Evolutionary conservation across 2,113 vertebrate species (phyloP), one percentile per base, ranked within the genome.

Genomic region (Forbesichthys papilliferus): DNA sequence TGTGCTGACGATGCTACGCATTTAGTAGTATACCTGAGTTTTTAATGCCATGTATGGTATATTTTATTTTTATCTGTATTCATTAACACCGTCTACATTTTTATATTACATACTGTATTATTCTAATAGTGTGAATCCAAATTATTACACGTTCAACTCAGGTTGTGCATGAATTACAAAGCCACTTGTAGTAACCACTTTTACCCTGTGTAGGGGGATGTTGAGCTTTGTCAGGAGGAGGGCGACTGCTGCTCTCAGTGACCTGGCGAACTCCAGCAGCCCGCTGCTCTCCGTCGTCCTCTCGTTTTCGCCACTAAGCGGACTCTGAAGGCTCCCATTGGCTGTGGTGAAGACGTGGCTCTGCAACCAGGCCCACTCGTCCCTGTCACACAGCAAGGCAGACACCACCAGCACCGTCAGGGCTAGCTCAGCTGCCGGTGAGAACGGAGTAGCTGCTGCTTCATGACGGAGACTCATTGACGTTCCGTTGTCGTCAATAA

Each of bases 361-460:
- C 87, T 91, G 91, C 48, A 94, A 86, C 93, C 91, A 93, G 3
- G 75, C 68, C 93, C 93, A 94, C 87, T 94, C 93, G 69, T 92
- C 92, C 55, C 93, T 94, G 81, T 65, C 62, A 74, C 13, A 69
- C 7, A 73, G 1, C 9, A 42, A 42, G 36, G 36, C 36, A 42
- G 36, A 42, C 36, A 42, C 36, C 27, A 42, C 36, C 36, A 42
- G 36, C 5, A 5, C 36, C 7, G 36, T 27, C 27, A 27, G 27
- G 27, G 27, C 27, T 27, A 27, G 27, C 27, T 27, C 27, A 27
- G 27, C 27, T 27, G 27, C 2, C 27, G 27, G 27, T 27, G 27
- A 27, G 36, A 42, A 42, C 36, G 7, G 5, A 42, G 36, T 8
- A 42, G 36, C 36, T 8, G 36, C 36, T 42, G 36, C 36, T 42